Evolutionary conservation across 2,888 invertebrate genomes (phyloP).

Genomic region (Conchocele bisecta): DNA sequence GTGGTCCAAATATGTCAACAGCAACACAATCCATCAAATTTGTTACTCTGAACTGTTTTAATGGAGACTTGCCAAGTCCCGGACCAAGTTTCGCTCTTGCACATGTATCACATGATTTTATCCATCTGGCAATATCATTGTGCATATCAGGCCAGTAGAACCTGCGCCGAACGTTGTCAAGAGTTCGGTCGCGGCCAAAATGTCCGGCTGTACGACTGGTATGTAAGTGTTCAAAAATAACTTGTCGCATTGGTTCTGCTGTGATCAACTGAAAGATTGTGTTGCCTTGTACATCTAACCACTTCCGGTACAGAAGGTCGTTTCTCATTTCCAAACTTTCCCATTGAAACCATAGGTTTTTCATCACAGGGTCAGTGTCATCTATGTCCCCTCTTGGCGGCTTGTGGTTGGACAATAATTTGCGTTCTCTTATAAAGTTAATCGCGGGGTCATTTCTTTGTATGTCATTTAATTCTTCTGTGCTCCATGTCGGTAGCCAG

Average conservation of each 20-base stretch:
- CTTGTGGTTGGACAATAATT: not conserved
- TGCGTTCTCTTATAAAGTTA: not conserved
- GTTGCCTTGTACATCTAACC: not conserved
- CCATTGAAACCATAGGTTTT: conserved; percentile 24
- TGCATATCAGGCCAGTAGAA: conserved; percentile 54
- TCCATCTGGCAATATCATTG: conserved; percentile 42
- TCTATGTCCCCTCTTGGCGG: conserved; percentile 4
- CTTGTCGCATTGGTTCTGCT: not conserved
- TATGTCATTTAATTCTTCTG: conserved; percentile 3
- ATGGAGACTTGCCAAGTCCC: conserved; percentile 36
- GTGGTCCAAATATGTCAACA: conserved; percentile 56
- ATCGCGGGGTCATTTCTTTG: conserved; percentile 3
- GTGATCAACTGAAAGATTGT: not conserved
- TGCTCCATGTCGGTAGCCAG: conserved; percentile 27
- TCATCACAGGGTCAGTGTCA: not conserved
- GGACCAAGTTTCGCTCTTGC: conserved; percentile 45
- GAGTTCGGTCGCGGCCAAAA: conserved; percentile 55
- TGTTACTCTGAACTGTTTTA: conserved; percentile 29
- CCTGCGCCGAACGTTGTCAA: conserved; percentile 26
- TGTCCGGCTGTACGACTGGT: conserved; percentile 31
- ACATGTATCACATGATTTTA: conserved; percentile 42
- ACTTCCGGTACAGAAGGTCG: not conserved
- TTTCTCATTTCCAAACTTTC: conserved; percentile 8
- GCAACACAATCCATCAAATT: conserved; percentile 38
- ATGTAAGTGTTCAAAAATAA: not conserved